Evolutionary conservation across 2,113 vertebrate species (phyloP), one percentile per base, ranked within the genome.

Genomic region (Motacilla tschutschensis): DNA sequence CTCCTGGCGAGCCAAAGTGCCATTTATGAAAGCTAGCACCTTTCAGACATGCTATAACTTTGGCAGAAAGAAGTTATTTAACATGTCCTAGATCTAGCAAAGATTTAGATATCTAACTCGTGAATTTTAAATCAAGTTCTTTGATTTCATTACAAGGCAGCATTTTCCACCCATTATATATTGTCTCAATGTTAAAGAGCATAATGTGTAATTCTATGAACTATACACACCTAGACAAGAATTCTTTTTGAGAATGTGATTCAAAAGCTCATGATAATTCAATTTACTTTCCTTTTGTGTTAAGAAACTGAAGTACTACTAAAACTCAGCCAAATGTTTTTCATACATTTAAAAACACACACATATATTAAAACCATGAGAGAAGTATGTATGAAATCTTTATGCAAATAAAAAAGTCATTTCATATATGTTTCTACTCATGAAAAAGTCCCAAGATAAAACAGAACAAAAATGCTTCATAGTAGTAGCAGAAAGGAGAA

Each of bases 361-460:
- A 18, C 18, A 51, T 21, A 41, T 51, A 74, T 58, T 57, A 70
- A 80, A 73, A 48, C 36, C 71, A 25, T 24, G 22, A 62, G 21
- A 79, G 51, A 77, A 74, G 28, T 17, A 38, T 17, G 48, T 25
- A 64, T 57, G 26, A 87, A 92, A 78, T 50, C 17, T 74, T 71
- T 57, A 91, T 87, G 89, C 73, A 95, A 93, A 94, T 79, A 78
- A 83, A 79, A 77, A 20, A 13, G 36, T 57, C 41, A 72, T 60
- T 83, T 78, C 57, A 71, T 48, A 54, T 10, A 24, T 36, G 31
- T 38, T 70, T 77, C 47, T 79, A 60, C 38, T 41, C 26, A 83
- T 83, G 17, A 78, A 91, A 76, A 83, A 57, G 50, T 58, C 43
- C 24, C 47, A 58, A 75, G 80, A 83, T 88, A 57, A 90, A 93